These are phyloP conservation scores for Helicoverpa assulta DNA, from an alignment of 2,888 invertebrate genomes.

Conservation along the genomic window DNA sequence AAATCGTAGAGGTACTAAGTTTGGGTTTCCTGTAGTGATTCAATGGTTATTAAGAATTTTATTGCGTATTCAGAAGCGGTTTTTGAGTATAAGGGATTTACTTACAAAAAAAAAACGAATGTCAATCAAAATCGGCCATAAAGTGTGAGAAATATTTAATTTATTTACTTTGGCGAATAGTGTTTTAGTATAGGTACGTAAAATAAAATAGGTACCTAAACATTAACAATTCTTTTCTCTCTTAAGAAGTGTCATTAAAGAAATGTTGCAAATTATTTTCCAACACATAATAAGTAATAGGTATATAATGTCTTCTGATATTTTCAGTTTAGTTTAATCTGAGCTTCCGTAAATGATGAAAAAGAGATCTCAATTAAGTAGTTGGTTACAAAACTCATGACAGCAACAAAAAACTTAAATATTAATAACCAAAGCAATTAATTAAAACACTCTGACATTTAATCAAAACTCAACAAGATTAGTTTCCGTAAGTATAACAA, in stretches of 20 bases:
- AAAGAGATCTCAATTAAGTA: background rate
- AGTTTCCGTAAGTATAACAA: conserved; percentile 20
- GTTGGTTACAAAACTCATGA: background rate
- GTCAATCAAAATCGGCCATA: no score
- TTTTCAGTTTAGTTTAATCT: no score
- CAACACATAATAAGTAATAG: no score
- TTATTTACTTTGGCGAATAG: no score
- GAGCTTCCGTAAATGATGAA: background rate
- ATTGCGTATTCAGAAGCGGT: conserved; percentile 3
- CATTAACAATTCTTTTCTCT: no score
- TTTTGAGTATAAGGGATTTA: background rate
- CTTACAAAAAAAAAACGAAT: no score
- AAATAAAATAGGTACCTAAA: no score
- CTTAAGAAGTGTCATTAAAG: no score
- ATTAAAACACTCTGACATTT: conserved; percentile 37
- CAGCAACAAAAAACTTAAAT: background rate
- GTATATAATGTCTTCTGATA: no score
- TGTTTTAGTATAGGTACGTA: no score
- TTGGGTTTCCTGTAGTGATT: conserved; percentile 46
- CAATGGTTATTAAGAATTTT: conserved; percentile 19
- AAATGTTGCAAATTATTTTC: no score
- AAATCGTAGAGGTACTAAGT: conserved; percentile 58
- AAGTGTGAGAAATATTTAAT: no score
- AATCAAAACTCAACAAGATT: conserved; percentile 38
- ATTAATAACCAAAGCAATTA: conserved; percentile 24